These are phyloP conservation scores for Aleadryas rufinucha DNA, from an alignment of 2,113 vertebrate genomes.

Conservation along the genomic window DNA sequence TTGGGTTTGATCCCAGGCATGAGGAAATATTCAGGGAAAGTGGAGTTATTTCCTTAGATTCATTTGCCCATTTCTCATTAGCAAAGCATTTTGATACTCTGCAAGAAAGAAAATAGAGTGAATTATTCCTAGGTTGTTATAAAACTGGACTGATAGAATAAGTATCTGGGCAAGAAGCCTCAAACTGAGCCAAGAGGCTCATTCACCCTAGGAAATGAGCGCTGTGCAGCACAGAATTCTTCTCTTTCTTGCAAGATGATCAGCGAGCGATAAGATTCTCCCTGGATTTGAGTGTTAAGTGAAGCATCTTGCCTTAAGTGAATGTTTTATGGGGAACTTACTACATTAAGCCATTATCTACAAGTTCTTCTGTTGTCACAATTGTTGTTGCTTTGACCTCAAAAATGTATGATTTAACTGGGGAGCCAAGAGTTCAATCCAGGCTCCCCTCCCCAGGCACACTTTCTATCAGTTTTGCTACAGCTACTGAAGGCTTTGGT, in stretches of 20 bases:
- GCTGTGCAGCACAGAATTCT: neutral
- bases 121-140: constrained; percentile 26
- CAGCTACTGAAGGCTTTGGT: neutral
- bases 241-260: neutral
- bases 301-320: neutral
- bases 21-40: constrained; percentile 35
- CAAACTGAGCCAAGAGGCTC: constrained; percentile 10
- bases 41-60: constrained; percentile 24
- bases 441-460: neutral
- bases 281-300: constrained; percentile 1
- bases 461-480: neutral
- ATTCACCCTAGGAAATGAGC: neutral
- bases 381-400: neutral
- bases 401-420: neutral
- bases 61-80: constrained; percentile 51
- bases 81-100: neutral
- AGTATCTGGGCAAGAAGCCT: constrained; percentile 15
- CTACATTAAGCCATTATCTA: neutral
- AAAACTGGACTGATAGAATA: constrained; percentile 29
- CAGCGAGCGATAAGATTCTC: constrained; percentile 17
- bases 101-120: neutral
- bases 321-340: neutral
- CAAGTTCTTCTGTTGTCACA: neutral
- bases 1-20: constrained; percentile 37
- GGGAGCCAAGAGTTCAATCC: neutral